Percentiles rank a stretch among this genome's conserved stretches.
phyloP scores from a whole-genome alignment of 2,888 invertebrate genomes.

The Drosophila multiciliata region DNA sequence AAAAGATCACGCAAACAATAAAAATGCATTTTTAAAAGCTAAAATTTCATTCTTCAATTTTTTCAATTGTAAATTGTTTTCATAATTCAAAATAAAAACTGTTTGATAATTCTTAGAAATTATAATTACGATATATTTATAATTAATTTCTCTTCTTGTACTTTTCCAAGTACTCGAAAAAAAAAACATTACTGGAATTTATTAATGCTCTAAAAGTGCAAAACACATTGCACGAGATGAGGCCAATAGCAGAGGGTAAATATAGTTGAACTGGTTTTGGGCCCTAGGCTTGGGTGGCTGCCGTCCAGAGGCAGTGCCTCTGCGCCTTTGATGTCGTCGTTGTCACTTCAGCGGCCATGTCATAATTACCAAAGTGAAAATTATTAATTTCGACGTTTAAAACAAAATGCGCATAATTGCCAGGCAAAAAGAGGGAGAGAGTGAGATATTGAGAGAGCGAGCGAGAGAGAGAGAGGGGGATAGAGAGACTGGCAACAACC shows the following conservation, averaged over 20 bases:
- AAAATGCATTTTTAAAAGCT: not conserved
- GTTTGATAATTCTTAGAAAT: not conserved
- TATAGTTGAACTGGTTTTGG: slow-evolving; percentile 9
- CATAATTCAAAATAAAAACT: not conserved
- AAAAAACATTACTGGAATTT: slow-evolving; percentile 43
- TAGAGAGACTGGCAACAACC: slow-evolving; percentile 2
- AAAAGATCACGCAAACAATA: not conserved
- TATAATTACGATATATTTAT: not conserved
- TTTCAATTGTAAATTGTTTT: not conserved
- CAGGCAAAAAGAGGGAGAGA: slow-evolving; percentile 23
- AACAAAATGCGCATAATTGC: slow-evolving; percentile 81
- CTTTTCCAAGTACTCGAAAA: not conserved
- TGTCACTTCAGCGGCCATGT: slow-evolving; percentile 80
- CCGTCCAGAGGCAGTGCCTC: slow-evolving; percentile 32
- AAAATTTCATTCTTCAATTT: not conserved
- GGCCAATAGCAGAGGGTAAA: not conserved
- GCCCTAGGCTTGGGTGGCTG: not conserved
- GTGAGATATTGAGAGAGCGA: no score
- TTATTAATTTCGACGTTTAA: slow-evolving; percentile 82
- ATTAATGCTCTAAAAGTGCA: slow-evolving; percentile 39
- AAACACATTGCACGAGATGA: slow-evolving; percentile 12
- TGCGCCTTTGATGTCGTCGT: slow-evolving; percentile 79
- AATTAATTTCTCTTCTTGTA: not conserved
- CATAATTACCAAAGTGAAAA: slow-evolving; percentile 82
- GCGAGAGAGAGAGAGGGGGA: not conserved